Conservation (phyloP, 2,113 vertebrate genomes). For the Nibea coibor region DNA sequence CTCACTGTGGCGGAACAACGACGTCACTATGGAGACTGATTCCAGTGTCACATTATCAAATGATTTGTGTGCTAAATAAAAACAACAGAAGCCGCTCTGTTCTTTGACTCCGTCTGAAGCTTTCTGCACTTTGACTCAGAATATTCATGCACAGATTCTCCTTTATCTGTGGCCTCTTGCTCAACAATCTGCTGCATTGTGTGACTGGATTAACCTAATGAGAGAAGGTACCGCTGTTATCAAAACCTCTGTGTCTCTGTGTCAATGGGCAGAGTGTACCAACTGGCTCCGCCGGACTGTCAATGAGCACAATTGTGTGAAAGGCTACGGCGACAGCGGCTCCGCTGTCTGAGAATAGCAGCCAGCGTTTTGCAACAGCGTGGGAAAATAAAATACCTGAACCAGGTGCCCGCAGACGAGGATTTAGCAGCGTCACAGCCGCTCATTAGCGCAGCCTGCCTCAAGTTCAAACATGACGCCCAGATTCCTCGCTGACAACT, state of each 20-base stretch:
- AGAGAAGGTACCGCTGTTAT: conserved; percentile 24
- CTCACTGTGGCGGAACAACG: neutral
- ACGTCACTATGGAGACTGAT: neutral
- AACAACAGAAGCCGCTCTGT: conserved; percentile 13
- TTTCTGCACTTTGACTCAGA: neutral
- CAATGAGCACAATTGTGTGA: conserved; percentile 50
- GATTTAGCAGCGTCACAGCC: conserved; percentile 24
- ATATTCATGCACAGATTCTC: conserved; percentile 20
- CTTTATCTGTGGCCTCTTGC: neutral
- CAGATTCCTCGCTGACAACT: neutral
- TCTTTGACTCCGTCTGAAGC: conserved; percentile 9
- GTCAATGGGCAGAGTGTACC: conserved; percentile 42
- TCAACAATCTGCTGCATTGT: conserved; percentile 42
- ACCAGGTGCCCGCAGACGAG: conserved; percentile 8
- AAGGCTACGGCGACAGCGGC: conserved; percentile 12
- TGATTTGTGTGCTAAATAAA: neutral
- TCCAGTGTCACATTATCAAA: neutral
- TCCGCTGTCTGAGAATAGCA: conserved; percentile 6
- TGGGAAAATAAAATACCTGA: conserved; percentile 63
- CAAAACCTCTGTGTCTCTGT: conserved; percentile 23
- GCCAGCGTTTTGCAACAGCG: conserved; percentile 45
- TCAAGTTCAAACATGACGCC: conserved; percentile 55
- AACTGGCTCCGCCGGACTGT: conserved; percentile 53
- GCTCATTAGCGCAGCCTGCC: conserved; percentile 13
- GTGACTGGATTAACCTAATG: neutral